Evolutionary conservation across 2,888 invertebrate species (phyloP).

Genomic region (Lampropteryx suffumata): DNA sequence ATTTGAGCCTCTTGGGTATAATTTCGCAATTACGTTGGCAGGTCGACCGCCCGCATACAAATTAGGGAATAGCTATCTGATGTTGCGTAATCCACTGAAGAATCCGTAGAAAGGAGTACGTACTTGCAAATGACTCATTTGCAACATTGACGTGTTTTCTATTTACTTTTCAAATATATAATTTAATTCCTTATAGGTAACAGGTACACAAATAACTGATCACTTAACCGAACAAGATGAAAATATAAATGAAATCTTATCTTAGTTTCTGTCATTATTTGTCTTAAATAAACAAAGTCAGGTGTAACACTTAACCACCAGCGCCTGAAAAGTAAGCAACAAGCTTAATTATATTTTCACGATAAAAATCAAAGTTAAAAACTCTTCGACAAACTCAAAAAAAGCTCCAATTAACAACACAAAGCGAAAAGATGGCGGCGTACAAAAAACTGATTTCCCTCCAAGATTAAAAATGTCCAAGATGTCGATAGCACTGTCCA

Average conservation of each 20-base stretch:
- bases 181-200: no score
- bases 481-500: slow-evolving; percentile 27
- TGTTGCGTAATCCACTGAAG: slow-evolving; percentile 7
- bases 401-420: slow-evolving; percentile 14
- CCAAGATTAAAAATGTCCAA: slow-evolving; percentile 27
- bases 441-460: slow-evolving; percentile 24
- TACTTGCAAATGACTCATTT: slow-evolving; percentile 4
- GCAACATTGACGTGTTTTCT: slow-evolving; percentile 6
- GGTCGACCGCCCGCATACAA: slow-evolving; percentile 21
- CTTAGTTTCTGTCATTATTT: no score
- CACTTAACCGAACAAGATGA: no score
- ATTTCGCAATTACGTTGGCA: slow-evolving; percentile 22
- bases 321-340: no score
- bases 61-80: slow-evolving; percentile 11
- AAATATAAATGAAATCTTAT: no score
- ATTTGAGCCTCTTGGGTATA: slow-evolving; percentile 18
- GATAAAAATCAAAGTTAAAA: not conserved
- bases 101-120: slow-evolving; percentile 8
- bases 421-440: slow-evolving; percentile 10
- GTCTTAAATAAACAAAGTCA: no score
- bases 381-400: slow-evolving; percentile 3
- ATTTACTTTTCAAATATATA: no score
- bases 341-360: no score
- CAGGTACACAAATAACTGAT: no score
- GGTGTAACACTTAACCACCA: no score